Evolutionary conservation across 2,797 vertebrate genomes (phyloP).

Genomic region (Lophura swinhoii): DNA sequence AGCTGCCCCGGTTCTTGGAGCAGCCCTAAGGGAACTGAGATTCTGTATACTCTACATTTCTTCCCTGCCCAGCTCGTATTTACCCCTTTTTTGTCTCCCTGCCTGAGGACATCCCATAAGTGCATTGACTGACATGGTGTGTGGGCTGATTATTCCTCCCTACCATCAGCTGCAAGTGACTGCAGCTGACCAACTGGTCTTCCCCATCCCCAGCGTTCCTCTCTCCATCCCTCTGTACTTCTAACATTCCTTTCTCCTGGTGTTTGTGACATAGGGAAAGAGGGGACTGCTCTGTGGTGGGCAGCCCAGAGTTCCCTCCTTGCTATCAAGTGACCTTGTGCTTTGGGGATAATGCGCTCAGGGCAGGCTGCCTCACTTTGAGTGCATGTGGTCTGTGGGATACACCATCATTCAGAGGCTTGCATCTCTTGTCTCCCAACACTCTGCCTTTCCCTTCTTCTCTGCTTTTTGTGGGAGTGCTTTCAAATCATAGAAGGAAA

Average conservation of each 20-base stretch:
- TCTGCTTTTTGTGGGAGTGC: not conserved
- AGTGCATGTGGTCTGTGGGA: not conserved
- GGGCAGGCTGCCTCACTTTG: accelerated
- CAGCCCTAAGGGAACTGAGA: slow-evolving; percentile 4
- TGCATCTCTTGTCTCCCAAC: not conserved
- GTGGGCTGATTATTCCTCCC: not conserved
- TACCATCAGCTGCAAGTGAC: not conserved
- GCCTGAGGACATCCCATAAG: not conserved
- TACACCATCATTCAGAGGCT: not conserved
- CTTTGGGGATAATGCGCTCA: slow-evolving; percentile 35
- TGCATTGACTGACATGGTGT: not conserved
- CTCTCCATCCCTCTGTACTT: not conserved
- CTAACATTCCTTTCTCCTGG: not conserved
- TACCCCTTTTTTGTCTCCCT: not conserved
- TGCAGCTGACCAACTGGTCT: not conserved
- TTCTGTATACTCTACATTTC: slow-evolving; percentile 13
- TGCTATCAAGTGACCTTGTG: slow-evolving; percentile 68
- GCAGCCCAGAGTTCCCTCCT: not conserved
- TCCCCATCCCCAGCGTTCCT: not conserved
- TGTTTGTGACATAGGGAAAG: not conserved
- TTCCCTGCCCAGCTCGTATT: not conserved
- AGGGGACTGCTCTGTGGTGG: not conserved
- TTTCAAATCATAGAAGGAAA: not conserved
- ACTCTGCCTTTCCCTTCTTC: not conserved
- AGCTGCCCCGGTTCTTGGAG: not conserved